Conservation (phyloP, 2,888 invertebrate species). For the Drosophila prolongata region DNA sequence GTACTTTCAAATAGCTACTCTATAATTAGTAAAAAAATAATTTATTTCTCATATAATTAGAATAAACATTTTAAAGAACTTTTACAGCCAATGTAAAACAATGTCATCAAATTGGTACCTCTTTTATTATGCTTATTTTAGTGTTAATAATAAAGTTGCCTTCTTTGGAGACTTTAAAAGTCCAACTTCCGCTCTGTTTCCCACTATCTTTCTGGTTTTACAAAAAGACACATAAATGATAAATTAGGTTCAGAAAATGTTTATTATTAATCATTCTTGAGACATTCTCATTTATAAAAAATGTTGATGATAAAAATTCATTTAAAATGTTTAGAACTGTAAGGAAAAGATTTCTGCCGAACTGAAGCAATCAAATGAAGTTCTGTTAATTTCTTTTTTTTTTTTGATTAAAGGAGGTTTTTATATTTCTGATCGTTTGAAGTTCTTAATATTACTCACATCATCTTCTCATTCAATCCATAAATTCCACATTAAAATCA, state of each 20-base stretch:
- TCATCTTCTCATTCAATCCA: not conserved
- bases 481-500: not conserved
- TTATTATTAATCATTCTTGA: not conserved
- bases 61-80: not conserved
- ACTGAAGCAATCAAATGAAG: not conserved
- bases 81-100: not conserved
- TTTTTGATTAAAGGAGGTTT: not conserved
- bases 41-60: no score
- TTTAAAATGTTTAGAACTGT: not conserved
- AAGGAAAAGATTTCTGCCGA: not conserved
- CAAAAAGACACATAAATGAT: not conserved
- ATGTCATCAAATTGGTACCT: not conserved
- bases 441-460: not conserved
- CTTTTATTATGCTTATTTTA: not conserved
- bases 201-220: not conserved
- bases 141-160: not conserved
- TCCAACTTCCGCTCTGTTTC: constrained; percentile 2
- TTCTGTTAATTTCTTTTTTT: not conserved
- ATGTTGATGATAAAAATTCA: not conserved
- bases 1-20: no score
- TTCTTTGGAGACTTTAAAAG: not conserved
- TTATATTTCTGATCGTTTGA: not conserved
- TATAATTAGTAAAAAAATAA: no score
- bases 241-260: not conserved
- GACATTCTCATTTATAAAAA: not conserved